Evolutionary conservation across 1,140 invertebrate genomes (phyloP).

Genomic region (Philaenus spumarius): DNA sequence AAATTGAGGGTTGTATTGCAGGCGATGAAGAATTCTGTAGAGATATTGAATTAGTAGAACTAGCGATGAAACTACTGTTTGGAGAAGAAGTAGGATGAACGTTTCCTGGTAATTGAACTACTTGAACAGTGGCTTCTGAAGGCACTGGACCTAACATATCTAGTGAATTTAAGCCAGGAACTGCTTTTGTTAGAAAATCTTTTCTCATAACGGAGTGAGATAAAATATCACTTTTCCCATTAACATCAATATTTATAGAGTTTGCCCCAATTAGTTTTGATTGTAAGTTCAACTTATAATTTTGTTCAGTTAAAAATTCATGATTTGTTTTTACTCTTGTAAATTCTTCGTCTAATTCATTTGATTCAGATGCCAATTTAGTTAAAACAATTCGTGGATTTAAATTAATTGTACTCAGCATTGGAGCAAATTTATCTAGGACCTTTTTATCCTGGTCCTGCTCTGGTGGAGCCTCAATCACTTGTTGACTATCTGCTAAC

Average conservation of each 20-base stretch:
- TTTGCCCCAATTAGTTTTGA: too few species aligned
- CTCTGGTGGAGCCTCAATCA: background rate
- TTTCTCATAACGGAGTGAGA: constrained; percentile 18
- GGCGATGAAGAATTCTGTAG: background rate
- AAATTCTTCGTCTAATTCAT: constrained; percentile 12
- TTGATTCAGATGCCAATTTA: constrained; percentile 30
- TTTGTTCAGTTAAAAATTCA: too few species aligned
- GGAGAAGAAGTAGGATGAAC: background rate
- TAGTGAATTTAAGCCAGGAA: constrained; percentile 46
- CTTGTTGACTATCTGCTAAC: too few species aligned
- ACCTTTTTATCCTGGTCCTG: constrained; percentile 4
- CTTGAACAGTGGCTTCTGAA: constrained; percentile 48
- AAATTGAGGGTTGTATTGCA: too few species aligned
- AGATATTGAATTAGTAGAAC: background rate
- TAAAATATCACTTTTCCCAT: constrained; percentile 13
- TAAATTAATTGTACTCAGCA: constrained; percentile 44
- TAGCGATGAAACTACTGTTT: background rate
- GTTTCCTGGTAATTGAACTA: constrained; percentile 46
- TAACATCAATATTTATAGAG: constrained; percentile 28
- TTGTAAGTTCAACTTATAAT: too few species aligned
- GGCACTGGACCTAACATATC: constrained; percentile 48
- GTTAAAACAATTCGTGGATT: constrained; percentile 47
- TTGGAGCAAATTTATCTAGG: constrained; percentile 40
- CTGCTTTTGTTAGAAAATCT: constrained; percentile 35
- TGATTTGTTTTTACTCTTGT: too few species aligned